phyloP scores from a whole-genome alignment of 2,797 vertebrate species.

The Molothrus ater region DNA sequence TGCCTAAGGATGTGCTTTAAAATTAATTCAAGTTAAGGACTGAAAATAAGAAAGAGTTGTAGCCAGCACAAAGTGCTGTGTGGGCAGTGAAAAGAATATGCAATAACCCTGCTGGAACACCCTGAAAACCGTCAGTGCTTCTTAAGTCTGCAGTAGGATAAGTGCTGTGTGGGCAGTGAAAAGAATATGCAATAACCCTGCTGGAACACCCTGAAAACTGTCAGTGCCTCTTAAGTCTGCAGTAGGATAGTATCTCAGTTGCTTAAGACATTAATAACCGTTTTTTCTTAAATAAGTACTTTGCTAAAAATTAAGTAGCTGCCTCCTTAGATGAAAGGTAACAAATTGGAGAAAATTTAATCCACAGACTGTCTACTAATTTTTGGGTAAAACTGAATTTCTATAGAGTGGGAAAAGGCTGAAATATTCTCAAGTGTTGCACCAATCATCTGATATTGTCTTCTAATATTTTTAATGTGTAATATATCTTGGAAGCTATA shows the following conservation, averaged over 20 bases:
- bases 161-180: not conserved
- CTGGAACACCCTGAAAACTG: not conserved
- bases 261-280: not conserved
- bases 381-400: not conserved
- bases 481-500: not conserved
- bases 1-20: not conserved
- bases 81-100: not conserved
- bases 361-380: not conserved
- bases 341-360: not conserved
- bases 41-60: not conserved
- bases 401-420: not conserved
- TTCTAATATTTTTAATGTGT: not conserved
- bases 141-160: not conserved
- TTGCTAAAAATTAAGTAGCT: not conserved
- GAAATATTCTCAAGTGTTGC: not conserved
- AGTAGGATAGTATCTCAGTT: not conserved
- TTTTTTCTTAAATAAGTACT: not conserved
- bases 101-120: not conserved
- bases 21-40: not conserved
- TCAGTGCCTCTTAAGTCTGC: not conserved
- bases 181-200: not conserved
- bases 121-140: not conserved
- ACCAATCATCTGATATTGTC: not conserved
- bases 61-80: not conserved
- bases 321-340: not conserved